Conservation (phyloP, 2,888 invertebrate species). For the Caenorhabditis sp. region DNA sequence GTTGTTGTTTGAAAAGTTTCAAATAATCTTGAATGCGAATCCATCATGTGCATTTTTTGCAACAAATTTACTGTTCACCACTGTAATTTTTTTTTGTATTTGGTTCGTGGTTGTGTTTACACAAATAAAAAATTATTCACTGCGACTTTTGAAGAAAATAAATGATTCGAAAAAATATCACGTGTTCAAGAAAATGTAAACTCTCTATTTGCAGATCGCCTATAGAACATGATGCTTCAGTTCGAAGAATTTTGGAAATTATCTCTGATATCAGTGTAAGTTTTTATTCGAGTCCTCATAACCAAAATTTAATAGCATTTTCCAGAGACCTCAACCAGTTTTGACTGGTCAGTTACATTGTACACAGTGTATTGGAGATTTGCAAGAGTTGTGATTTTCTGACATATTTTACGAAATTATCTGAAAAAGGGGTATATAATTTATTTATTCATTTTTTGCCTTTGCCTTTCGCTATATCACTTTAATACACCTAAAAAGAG, state of each 20-base stretch:
- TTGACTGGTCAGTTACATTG: constrained; percentile 59
- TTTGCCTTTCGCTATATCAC: neutral
- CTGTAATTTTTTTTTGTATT: no score
- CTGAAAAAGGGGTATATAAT: neutral
- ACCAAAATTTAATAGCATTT: no score
- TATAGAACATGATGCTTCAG: constrained; percentile 21
- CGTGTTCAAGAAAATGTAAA: no score
- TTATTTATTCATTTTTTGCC: neutral
- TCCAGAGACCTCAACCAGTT: constrained; percentile 35
- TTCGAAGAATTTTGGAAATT: constrained; percentile 37
- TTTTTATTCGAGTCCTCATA: no score
- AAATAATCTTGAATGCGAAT: no score
- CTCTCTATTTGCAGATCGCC: neutral
- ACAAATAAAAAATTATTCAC: no score
- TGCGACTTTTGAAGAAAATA: no score
- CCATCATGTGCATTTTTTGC: no score
- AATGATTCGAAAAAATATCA: neutral
- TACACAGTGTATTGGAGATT: constrained; percentile 64
- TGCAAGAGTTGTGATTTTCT: constrained; percentile 48
- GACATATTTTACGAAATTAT: neutral
- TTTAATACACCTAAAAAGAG: neutral
- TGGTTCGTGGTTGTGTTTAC: no score
- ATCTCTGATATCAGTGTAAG: constrained; percentile 45
- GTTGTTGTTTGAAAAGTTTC: no score
- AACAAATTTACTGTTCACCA: no score